Conservation (phyloP, 2,888 invertebrate species). For the Nasonia oneida region DNA sequence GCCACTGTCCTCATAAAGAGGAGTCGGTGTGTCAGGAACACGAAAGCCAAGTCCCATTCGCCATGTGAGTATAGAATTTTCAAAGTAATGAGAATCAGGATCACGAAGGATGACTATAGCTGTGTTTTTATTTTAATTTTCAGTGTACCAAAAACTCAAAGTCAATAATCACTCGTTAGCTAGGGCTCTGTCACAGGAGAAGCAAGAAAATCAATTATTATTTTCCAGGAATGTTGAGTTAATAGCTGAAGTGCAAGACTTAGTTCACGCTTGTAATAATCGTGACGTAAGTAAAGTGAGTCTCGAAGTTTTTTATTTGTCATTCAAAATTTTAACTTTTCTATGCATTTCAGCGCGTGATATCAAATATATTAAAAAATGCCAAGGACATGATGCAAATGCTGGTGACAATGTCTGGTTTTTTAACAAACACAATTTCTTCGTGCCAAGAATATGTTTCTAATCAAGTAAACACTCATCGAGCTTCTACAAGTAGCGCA, state of each 20-base stretch:
- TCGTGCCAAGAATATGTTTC: slow-evolving; percentile 70
- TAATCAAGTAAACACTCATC: slow-evolving; percentile 55
- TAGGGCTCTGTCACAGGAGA: slow-evolving; percentile 72
- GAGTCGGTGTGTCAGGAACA: slow-evolving; percentile 63
- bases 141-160: slow-evolving; percentile 73
- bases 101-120: not conserved
- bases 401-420: slow-evolving; percentile 69
- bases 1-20: slow-evolving; percentile 69
- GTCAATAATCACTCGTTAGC: slow-evolving; percentile 73
- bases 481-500: slow-evolving; percentile 56
- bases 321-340: not conserved
- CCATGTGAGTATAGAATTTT: slow-evolving; percentile 67
- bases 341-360: slow-evolving; percentile 67
- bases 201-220: slow-evolving; percentile 70
- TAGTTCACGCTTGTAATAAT: slow-evolving; percentile 68
- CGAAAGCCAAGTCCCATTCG: slow-evolving; percentile 66
- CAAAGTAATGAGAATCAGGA: not conserved
- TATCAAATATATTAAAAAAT: slow-evolving; percentile 68
- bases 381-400: slow-evolving; percentile 71
- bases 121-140: slow-evolving; percentile 38
- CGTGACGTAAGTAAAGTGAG: slow-evolving; percentile 69
- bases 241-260: slow-evolving; percentile 69
- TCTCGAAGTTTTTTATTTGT: not conserved
- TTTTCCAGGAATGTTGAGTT: slow-evolving; percentile 71
- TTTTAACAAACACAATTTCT: slow-evolving; percentile 70